Base-by-base conservation (phyloP, 2,113 vertebrate species). In the Circaetus cinerascens region DNA sequence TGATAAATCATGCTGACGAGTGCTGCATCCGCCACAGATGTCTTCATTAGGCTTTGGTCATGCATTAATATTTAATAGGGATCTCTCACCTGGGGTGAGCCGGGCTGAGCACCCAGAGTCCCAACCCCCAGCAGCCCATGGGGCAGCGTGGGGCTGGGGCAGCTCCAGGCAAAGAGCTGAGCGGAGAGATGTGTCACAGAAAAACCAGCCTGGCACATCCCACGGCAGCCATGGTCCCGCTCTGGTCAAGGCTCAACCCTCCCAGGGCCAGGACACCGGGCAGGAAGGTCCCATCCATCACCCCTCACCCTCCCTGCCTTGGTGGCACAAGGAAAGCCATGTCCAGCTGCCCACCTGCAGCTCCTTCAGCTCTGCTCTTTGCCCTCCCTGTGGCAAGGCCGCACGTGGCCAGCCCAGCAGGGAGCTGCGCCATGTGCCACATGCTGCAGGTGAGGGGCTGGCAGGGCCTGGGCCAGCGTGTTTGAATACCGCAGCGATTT, bases 381-480 rank as follows among this genome's bases (percentile, higher is more conserved):
- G 2, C 38, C 50, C 15, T 34, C 17, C 2, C 40, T 2, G 1
- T 5, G 59, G 68, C 25, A n/a, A 20, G 51, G 50, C 41, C 5
- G 1, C 3, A 13, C 13, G 6, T 5, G 29, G 30, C 27, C 56
- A 21, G 40, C 57, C 48, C 2, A 3, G 36, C 4, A 2, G 21
- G 40, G 53, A 36, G 23, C 88, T 14, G 78, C 2, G 3, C 68
- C 16, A 0, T 8, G 30, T 11, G 41, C 59, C 5, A 0, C 5
- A 0, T 2, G 5, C 60, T 11, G 30, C 18, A 5, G 29, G 63
- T 2, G 2, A 48, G 55, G 71, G n/a, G 48, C 40, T 41, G 63
- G 23, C 20, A 6, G 26, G 30, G 25, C n/a, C 38, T 11, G 4
- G 2, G 3, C 45, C 8, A 1, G 38, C 10, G 0, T 5, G 56